Percentiles rank a stretch among this genome's conserved stretches.
phyloP scores from a whole-genome alignment of 92 coral and sea anemone species.

The Epizoanthus stellaris region DNA sequence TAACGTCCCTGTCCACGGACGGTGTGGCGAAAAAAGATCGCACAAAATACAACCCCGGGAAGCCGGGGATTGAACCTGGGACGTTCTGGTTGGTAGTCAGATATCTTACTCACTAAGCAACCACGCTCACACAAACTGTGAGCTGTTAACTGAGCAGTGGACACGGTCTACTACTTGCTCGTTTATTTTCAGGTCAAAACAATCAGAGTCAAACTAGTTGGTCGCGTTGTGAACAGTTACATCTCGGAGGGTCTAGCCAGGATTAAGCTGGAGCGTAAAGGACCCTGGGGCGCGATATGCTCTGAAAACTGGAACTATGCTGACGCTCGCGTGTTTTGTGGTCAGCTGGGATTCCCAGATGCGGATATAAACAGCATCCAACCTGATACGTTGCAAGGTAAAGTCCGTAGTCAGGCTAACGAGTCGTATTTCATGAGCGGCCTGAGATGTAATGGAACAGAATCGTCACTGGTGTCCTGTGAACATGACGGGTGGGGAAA shows the following conservation, averaged over 20 bases:
- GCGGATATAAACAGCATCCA: constrained; percentile 10
- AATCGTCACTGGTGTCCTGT: constrained; percentile 62
- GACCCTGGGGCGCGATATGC: constrained; percentile 48
- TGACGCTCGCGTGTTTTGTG: constrained; percentile 55
- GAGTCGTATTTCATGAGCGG: constrained; percentile 34
- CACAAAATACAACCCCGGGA: too few species aligned
- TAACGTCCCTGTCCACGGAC: too few species aligned
- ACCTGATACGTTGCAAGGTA: background rate
- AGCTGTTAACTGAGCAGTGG: too few species aligned
- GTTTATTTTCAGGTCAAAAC: constrained; percentile 7
- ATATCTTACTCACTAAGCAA: too few species aligned
- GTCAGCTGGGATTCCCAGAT: constrained; percentile 62
- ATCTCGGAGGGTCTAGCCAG: constrained; percentile 53
- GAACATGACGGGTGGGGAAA: constrained; percentile 41
- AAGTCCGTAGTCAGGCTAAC: background rate
- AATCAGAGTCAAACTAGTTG: constrained; percentile 36
- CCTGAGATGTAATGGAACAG: constrained; percentile 50
- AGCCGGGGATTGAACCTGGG: too few species aligned
- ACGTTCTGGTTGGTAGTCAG: too few species aligned
- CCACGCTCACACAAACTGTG: too few species aligned
- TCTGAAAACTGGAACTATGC: constrained; percentile 48
- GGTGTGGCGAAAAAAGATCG: too few species aligned
- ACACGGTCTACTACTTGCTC: too few species aligned
- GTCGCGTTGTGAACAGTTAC: constrained; percentile 40
- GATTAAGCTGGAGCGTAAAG: constrained; percentile 19